Base-by-base conservation (phyloP, 2,888 invertebrate genomes). In the Scaptomyza polygonia region DNA sequence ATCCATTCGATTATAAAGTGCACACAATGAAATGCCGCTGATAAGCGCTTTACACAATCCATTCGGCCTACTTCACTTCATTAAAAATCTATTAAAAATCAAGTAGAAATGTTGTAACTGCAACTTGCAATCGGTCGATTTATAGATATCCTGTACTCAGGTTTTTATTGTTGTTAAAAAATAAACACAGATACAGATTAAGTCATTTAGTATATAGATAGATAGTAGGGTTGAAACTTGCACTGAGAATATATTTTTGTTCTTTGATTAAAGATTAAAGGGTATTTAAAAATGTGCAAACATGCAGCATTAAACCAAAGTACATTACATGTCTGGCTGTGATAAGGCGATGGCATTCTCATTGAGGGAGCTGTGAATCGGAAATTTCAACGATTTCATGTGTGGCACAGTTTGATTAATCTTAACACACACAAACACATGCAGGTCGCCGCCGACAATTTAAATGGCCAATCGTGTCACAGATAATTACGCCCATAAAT, bases 61-160 rank as follows among this genome's bases (percentile, higher is more conserved):
- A 80, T 78, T 81, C 79, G 84, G 72, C 84, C 84, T 81, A 86
- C 84, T 84, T 86, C 64, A 67, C 55, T 86, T 84, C 84, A 85
- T 85, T 86, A 86, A 85, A 86, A 85, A 86, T 84, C 84, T 86
- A 86, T 84, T 84, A 77, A 79, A 79, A 11, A 44, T 51, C 54
- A 64, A 44, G 7, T 25, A n/a, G 11, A 7, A 45, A 21, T 53
- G 47, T 8, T 27, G 12, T 27, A 34, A 9, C 6, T 49, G 1
- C 32, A 11, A 8, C 9, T 29, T 36, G 34, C 11, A n/a, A 3
- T 5, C 43, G 40, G 12, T n/a, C n/a, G 48, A 62, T 34, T 43
- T 0, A 0, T 11, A 49, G 34, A 36, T 62, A 49, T 59, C 62
- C 48, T 59, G 16, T 32, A 12, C 25, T 9, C 14, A 12, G 12